Conservation (phyloP, 64 coral and sea anemone genomes). For the Dendrophyllia cribrosa region DNA sequence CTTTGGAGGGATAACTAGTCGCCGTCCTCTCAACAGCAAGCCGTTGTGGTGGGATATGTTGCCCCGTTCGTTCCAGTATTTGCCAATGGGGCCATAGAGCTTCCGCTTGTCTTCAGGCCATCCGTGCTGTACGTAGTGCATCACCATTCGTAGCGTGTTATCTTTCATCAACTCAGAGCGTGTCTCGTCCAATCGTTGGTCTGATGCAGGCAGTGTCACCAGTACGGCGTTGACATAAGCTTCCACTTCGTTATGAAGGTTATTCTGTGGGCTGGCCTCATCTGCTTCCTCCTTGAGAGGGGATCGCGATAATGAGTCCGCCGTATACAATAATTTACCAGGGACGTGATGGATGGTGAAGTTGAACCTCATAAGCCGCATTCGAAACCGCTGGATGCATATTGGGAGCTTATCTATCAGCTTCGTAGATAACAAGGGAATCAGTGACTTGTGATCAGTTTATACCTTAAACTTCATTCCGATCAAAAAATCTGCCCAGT, state of each 20-base stretch:
- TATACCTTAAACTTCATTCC: constrained; percentile 11
- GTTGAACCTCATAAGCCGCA: not conserved
- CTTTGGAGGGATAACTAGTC: constrained; percentile 33
- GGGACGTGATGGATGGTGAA: not conserved
- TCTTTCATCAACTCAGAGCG: constrained; percentile 14
- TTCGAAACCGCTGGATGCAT: not conserved
- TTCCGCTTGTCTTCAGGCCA: constrained; percentile 39
- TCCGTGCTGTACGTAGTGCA: constrained; percentile 52
- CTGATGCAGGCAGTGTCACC: no score
- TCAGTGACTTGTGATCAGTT: constrained; percentile 26
- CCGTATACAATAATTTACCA: not conserved
- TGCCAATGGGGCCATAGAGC: constrained; percentile 20
- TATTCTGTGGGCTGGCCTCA: no score
- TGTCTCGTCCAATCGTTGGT: no score
- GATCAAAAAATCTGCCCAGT: constrained; percentile 6
- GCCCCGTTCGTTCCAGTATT: constrained; percentile 45
- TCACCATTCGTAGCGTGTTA: constrained; percentile 20
- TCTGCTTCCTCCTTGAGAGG: no score
- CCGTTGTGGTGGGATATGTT: constrained; percentile 21
- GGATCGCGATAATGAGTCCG: no score
- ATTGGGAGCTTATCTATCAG: constrained; percentile 12
- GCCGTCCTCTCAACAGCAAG: constrained; percentile 22
- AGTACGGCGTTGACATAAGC: no score
- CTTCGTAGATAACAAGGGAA: constrained; percentile 12
- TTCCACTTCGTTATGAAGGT: no score